phyloP scores from a whole-genome alignment of 2,888 invertebrate genomes.

The Tipula lateralis region DNA sequence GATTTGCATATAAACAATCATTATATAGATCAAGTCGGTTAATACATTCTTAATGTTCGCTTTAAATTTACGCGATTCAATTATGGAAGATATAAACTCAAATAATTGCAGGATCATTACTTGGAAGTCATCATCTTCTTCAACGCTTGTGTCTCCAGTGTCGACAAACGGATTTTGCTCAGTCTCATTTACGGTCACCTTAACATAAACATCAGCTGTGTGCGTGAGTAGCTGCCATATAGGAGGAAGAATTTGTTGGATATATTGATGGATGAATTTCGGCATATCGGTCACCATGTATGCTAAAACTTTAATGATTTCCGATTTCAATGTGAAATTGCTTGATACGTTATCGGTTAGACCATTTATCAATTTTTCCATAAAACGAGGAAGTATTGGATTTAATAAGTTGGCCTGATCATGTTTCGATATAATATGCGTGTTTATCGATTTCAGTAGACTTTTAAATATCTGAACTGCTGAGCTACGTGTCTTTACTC shows the following conservation, averaged over 20 bases:
- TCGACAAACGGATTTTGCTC: slow-evolving; percentile 52
- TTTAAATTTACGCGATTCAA: slow-evolving; percentile 55
- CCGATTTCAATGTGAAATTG: slow-evolving; percentile 60
- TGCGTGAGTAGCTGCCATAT: slow-evolving; percentile 65
- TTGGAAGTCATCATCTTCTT: slow-evolving; percentile 61
- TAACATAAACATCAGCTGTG: slow-evolving; percentile 61
- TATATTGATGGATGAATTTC: slow-evolving; percentile 56
- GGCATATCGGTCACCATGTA: slow-evolving; percentile 58
- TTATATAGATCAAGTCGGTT: slow-evolving; percentile 60
- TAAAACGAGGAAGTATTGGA: slow-evolving; percentile 63
- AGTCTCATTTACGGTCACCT: slow-evolving; percentile 56
- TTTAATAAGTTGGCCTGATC: slow-evolving; percentile 57
- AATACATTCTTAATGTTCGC: slow-evolving; percentile 56
- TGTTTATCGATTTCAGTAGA: slow-evolving; percentile 49
- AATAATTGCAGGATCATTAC: slow-evolving; percentile 62
- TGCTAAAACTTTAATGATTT: slow-evolving; percentile 60
- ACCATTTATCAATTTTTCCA: slow-evolving; percentile 57
- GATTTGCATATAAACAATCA: slow-evolving; percentile 65
- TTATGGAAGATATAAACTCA: slow-evolving; percentile 60
- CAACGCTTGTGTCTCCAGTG: slow-evolving; percentile 52
- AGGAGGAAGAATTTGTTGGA: slow-evolving; percentile 59
- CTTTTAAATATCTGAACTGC: slow-evolving; percentile 64
- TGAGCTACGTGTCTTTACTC: slow-evolving; percentile 58
- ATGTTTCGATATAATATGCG: slow-evolving; percentile 49
- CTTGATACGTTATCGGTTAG: slow-evolving; percentile 53